Conservation (phyloP, 2,113 vertebrate genomes). For the Microtus oregoni region DNA sequence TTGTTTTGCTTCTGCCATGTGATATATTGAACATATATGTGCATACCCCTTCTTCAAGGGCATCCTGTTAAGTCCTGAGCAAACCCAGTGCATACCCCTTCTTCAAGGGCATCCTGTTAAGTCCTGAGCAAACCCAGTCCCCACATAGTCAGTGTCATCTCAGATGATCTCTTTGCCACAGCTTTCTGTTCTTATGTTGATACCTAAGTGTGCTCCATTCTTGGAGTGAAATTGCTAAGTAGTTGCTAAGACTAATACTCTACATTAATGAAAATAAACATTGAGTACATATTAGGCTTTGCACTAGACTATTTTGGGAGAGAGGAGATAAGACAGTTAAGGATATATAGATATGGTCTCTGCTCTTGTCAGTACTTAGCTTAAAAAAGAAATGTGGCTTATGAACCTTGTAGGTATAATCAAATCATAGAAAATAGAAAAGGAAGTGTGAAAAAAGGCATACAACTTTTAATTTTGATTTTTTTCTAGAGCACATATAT, state of each 20-base stretch:
- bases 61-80: slow-evolving; percentile 39
- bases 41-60: neutral
- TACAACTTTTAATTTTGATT: slow-evolving; percentile 47
- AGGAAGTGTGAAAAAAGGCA: neutral
- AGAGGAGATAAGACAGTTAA: neutral
- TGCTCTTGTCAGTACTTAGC: neutral
- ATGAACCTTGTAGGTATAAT: slow-evolving; percentile 27
- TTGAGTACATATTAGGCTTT: neutral
- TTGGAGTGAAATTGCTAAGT: slow-evolving; percentile 41
- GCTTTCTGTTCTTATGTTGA: slow-evolving; percentile 50
- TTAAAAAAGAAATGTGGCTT: slow-evolving; percentile 57
- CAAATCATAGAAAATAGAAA: slow-evolving; percentile 37
- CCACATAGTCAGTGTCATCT: slow-evolving; percentile 34
- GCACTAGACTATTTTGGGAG: neutral
- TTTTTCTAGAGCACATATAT: slow-evolving; percentile 60
- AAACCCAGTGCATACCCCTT: no score
- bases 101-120: no score
- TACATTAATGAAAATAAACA: slow-evolving; percentile 40
- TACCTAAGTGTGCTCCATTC: slow-evolving; percentile 34
- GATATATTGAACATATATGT: neutral
- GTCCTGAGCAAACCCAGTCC: neutral
- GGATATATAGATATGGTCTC: neutral
- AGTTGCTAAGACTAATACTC: slow-evolving; percentile 45
- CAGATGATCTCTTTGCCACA: slow-evolving; percentile 45
- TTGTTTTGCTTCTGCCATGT: slow-evolving; percentile 52